Base-by-base conservation (phyloP, 2,113 vertebrate genomes). In the Pelmatolapia mariae region DNA sequence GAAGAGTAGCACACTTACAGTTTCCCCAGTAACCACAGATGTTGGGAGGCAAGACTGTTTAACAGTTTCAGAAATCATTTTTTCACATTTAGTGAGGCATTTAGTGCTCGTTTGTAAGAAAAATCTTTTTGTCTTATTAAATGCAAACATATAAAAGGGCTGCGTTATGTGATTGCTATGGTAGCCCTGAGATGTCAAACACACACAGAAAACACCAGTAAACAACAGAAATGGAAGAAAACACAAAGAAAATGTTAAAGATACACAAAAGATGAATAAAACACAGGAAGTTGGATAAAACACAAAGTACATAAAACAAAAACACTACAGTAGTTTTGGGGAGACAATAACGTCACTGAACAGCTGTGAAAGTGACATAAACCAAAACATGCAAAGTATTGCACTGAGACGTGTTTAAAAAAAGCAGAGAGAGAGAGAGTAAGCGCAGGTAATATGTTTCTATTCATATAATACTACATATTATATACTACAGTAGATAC, bases 111-210 rank as follows among this genome's bases (percentile, higher is more conserved):
- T 76, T 76, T 19, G 1, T 50, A 12, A 19, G 10, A 76, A 76
- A 47, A 18, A 45, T 47, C 9, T 1, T 15, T 45, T 10, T 45
- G 40, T 73, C 8, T 43, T 57, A 38, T 73, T 2, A 47, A 47
- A 76, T 47, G 24, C 6, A 47, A 19, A 19, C 71, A 19, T 19
- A 76, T 47, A 47, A 47, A 47, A 12, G 40, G 24, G 40, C 3
- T 73, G 40, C 4, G 2, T 73, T 10, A 18, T 73, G 68, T 15
- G 66, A 71, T 24, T 3, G 8, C 19, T 68, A 3, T 22, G 19
- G 63, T 68, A 22, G 19, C 63, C 63, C 33, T 68, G 19, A 68
- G 63, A 68, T n/a, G 19, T 68, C 63, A 40, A 40, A 68, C 31
- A 66, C 59, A 36, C 40, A 13, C 29, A 22, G 33, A 66, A 66